Evolutionary conservation across 1,140 invertebrate genomes (phyloP).

Genomic region (Atta cephalotes): DNA sequence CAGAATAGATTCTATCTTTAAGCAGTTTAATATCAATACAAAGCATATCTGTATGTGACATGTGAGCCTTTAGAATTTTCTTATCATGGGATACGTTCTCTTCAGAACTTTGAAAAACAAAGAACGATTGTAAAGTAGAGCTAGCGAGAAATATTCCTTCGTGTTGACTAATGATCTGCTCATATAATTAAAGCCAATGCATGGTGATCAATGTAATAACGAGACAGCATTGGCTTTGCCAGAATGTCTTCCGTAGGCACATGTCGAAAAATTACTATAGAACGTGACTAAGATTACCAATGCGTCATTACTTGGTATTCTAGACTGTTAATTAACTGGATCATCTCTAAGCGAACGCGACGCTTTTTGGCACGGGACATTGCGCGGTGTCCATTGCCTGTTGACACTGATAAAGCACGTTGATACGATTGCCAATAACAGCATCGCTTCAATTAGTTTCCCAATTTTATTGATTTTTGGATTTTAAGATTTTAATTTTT

Average conservation of each 20-base stretch:
- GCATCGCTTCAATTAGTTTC: neutral
- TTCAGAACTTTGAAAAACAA: neutral
- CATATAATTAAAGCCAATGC: constrained; percentile 32
- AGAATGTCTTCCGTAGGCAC: constrained; percentile 2
- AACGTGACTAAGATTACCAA: constrained; percentile 1
- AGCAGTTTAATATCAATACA: neutral
- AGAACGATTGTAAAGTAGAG: constrained; percentile 21
- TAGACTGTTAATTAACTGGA: constrained; percentile 54
- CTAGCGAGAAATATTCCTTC: constrained; percentile 38
- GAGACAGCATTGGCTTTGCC: neutral
- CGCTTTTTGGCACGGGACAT: constrained; percentile 46
- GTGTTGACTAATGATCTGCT: constrained; percentile 40
- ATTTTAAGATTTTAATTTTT: neutral
- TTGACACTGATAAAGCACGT: constrained; percentile 38
- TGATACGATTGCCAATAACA: constrained; percentile 32
- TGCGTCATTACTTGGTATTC: constrained; percentile 21
- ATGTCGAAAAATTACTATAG: constrained; percentile 46
- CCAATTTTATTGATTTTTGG: neutral
- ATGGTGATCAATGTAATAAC: constrained; percentile 21
- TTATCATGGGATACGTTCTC: neutral
- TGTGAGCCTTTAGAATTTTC: neutral
- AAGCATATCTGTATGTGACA: neutral
- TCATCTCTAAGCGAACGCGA: constrained; percentile 44
- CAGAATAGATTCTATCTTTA: neutral
- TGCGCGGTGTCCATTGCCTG: neutral